phyloP scores from a whole-genome alignment of 1,140 invertebrate genomes.

The Hycleus cichorii region DNA sequence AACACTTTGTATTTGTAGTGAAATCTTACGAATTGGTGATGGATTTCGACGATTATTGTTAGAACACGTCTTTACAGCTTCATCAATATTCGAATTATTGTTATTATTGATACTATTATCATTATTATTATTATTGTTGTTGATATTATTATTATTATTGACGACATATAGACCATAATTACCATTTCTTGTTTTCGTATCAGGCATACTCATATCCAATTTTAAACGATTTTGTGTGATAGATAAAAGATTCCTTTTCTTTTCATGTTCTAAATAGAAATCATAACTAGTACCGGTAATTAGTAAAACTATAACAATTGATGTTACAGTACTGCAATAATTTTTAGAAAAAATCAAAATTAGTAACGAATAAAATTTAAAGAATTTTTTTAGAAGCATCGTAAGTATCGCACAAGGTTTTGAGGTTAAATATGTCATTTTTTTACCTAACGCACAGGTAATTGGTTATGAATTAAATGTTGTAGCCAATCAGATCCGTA shows the following conservation, averaged over 20 bases:
- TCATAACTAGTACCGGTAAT: slow-evolving; percentile 55
- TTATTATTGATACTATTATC: neutral
- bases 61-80: neutral
- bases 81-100: neutral
- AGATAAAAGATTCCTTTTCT: slow-evolving; percentile 20
- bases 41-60: neutral
- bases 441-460: too few species aligned
- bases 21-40: neutral
- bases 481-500: too few species aligned
- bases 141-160: slow-evolving; percentile 25
- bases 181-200: slow-evolving; percentile 28
- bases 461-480: too few species aligned
- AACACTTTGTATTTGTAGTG: too few species aligned
- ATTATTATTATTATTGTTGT: too few species aligned
- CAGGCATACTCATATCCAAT: slow-evolving; percentile 28
- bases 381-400: too few species aligned
- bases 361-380: too few species aligned
- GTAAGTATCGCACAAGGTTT: too few species aligned
- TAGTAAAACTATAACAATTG: slow-evolving; percentile 49
- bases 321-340: slow-evolving; percentile 50
- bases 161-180: slow-evolving; percentile 31
- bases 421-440: too few species aligned
- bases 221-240: slow-evolving; percentile 10
- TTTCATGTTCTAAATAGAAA: slow-evolving; percentile 33
- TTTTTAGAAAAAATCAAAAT: slow-evolving; percentile 16